A percentile compares a stretch with the other conserved stretches of the same genome.
phyloP scores from a whole-genome alignment of 1,140 invertebrate species.

The Drosophila cardini region DNA sequence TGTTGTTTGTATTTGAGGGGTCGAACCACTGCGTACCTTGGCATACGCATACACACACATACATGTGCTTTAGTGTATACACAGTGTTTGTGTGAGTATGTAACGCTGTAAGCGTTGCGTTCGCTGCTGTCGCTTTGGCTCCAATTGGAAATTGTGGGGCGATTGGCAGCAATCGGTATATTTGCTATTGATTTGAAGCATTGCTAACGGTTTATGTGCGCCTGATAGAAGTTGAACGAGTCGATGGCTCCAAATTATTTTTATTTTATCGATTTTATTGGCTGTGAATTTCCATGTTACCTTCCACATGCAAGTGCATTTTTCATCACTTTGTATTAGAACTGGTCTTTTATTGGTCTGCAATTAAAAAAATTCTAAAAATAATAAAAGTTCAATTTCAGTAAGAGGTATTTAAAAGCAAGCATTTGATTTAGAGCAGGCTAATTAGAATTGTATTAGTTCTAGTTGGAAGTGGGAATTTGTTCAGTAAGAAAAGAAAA shows the following conservation, averaged over 20 bases:
- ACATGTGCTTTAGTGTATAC: not conserved
- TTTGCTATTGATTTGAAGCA: constrained; percentile 35
- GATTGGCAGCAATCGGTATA: constrained; percentile 56
- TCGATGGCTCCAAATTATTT: constrained; percentile 68
- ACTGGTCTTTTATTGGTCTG: not conserved
- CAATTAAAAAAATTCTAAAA: not conserved
- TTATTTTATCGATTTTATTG: constrained; percentile 67
- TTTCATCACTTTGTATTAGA: not conserved
- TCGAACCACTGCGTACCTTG: constrained; percentile 14
- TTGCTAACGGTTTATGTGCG: constrained; percentile 53
- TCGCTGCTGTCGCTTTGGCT: constrained; percentile 42
- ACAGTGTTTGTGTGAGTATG: constrained; percentile 13
- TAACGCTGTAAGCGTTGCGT: constrained; percentile 2
- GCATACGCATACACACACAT: not conserved
- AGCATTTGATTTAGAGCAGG: no score
- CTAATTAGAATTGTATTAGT: no score
- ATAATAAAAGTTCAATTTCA: no score
- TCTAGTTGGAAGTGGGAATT: no score
- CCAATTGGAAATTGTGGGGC: constrained; percentile 69
- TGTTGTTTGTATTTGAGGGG: constrained; percentile 2
- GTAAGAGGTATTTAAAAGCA: no score
- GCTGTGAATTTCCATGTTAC: not conserved
- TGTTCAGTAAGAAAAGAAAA: no score
- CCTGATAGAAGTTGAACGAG: constrained; percentile 72
- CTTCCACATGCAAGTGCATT: no score